Percentiles rank a stretch among this genome's conserved stretches.
Conservation (phyloP, 2,797 vertebrate genomes). For the Squalus acanthias region DNA sequence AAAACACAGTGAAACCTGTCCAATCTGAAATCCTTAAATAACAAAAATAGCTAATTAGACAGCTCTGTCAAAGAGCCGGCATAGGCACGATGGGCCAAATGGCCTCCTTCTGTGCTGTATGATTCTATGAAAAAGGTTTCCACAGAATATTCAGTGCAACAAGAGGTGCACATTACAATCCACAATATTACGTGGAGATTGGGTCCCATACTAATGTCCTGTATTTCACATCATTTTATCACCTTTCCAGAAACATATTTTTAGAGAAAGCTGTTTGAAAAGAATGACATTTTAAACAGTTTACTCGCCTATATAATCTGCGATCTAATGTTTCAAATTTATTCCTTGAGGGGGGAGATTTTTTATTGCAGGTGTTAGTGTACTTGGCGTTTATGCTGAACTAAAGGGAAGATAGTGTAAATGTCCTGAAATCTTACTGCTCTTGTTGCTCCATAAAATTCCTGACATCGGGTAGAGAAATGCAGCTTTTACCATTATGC, state of each 20-base stretch:
- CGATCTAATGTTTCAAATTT: not conserved
- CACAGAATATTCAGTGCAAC: not conserved
- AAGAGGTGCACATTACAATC: not conserved
- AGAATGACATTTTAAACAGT: not conserved
- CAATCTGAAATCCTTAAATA: not conserved
- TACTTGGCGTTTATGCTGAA: not conserved
- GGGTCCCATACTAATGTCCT: not conserved
- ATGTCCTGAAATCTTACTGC: not conserved
- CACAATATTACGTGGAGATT: not conserved
- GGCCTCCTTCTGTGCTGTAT: too few relatives aligned
- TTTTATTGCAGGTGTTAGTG: not conserved
- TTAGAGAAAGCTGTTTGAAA: not conserved
- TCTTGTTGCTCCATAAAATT: not conserved
- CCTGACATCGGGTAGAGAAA: not conserved
- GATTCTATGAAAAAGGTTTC: not conserved
- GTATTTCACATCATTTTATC: not conserved
- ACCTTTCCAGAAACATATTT: not conserved
- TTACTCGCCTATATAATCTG: not conserved
- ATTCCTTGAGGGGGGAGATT: not conserved
- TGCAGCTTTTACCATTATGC: not conserved
- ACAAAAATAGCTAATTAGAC: too few relatives aligned
- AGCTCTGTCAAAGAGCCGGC: too few relatives aligned
- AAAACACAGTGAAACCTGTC: not conserved
- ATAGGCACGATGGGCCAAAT: too few relatives aligned
- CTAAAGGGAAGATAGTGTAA: not conserved